Percentiles rank a stretch among this genome's conserved stretches.
These are phyloP conservation scores for Rhingia campestris DNA, from an alignment of 2,888 invertebrate species.

Conservation along the genomic window DNA sequence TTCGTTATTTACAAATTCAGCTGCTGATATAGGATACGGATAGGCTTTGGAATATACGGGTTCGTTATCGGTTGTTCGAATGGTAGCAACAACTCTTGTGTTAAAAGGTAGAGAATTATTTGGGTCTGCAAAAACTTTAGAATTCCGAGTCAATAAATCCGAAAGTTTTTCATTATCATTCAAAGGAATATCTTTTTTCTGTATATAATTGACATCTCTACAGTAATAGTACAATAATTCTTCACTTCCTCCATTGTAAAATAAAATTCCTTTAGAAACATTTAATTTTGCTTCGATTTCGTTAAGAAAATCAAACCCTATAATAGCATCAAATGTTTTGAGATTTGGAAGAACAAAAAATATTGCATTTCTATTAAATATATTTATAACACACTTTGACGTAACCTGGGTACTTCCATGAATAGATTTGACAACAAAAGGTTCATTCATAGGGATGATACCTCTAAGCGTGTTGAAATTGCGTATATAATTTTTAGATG, in stretches of 20 bases:
- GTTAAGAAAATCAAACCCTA: slow-evolving; percentile 62
- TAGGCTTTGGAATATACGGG: slow-evolving; percentile 53
- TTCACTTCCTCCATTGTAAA: slow-evolving; percentile 15
- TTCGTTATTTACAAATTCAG: slow-evolving; percentile 57
- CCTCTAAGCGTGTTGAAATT: too few relatives aligned
- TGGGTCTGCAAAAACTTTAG: slow-evolving; percentile 29
- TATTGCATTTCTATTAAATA: slow-evolving; percentile 41
- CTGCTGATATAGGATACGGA: slow-evolving; percentile 45
- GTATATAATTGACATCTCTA: slow-evolving; percentile 4
- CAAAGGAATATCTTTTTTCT: slow-evolving; percentile 2
- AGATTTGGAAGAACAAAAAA: slow-evolving; percentile 58
- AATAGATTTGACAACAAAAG: too few relatives aligned
- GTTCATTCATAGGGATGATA: too few relatives aligned
- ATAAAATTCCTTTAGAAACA: slow-evolving; percentile 29
- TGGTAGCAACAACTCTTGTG: slow-evolving; percentile 49
- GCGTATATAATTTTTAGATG: too few relatives aligned
- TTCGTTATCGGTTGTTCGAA: slow-evolving; percentile 48
- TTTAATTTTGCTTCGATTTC: slow-evolving; percentile 44
- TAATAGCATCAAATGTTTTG: slow-evolving; percentile 58
- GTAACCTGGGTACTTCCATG: too few relatives aligned
- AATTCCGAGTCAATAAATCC: background rate
- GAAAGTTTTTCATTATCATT: slow-evolving; percentile 3
- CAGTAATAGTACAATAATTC: slow-evolving; percentile 11
- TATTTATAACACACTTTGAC: too few relatives aligned
- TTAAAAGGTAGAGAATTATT: slow-evolving; percentile 33